These are phyloP conservation scores for Lontra canadensis DNA, from an alignment of 2,113 vertebrate genomes.

Conservation along the genomic window DNA sequence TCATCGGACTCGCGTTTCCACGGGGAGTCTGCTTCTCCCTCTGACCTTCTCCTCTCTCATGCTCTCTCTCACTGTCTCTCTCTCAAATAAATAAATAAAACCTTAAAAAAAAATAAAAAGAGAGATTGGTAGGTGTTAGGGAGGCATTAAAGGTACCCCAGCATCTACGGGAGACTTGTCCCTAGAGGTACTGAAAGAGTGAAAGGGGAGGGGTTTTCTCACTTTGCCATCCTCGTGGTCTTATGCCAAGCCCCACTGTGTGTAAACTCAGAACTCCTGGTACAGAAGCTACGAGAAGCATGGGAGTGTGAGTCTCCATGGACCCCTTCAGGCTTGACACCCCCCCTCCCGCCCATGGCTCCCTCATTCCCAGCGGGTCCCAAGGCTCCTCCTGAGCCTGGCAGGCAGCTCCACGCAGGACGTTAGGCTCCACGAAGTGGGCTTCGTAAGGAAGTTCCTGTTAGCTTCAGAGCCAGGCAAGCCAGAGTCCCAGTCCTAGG, in stretches of 20 bases:
- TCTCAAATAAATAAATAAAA: too few species aligned
- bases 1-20: too few species aligned
- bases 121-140: not conserved
- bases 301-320: not conserved
- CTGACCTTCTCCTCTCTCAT: too few species aligned
- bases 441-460: rapidly evolving
- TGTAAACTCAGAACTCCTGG: not conserved
- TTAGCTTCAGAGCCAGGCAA: not conserved
- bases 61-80: too few species aligned
- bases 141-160: not conserved
- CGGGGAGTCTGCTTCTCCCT: too few species aligned
- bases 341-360: not conserved
- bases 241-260: not conserved
- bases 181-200: not conserved
- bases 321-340: not conserved
- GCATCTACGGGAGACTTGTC: not conserved
- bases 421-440: not conserved
- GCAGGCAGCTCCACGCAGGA: too few species aligned
- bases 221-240: not conserved
- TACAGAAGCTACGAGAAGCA: rapidly evolving
- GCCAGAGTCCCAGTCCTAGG: not conserved
- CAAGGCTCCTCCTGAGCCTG: not conserved
- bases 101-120: not conserved
- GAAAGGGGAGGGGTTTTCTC: not conserved
- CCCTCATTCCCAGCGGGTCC: not conserved